phyloP scores from a whole-genome alignment of 2,113 vertebrate species.

The Pipa parva region DNA sequence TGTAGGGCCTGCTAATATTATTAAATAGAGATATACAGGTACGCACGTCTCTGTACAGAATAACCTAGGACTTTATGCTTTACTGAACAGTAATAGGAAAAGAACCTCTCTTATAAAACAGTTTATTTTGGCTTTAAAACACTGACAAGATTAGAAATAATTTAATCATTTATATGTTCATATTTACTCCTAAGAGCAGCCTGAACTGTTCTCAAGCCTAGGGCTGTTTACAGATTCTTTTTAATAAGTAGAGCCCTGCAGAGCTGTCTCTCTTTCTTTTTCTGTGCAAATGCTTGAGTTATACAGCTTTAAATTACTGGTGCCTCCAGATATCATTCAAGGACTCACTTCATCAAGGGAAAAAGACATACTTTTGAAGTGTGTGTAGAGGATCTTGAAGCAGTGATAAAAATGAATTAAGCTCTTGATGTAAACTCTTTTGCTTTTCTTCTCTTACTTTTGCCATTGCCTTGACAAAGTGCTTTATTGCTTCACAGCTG shows the following conservation, averaged over 20 bases:
- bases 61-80: no score
- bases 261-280: slow-evolving; percentile 18
- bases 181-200: slow-evolving; percentile 16
- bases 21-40: no score
- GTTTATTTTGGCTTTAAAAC: no score
- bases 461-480: not conserved
- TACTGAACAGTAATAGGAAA: no score
- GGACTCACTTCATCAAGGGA: slow-evolving; percentile 40
- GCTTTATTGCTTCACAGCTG: slow-evolving; percentile 4
- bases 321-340: slow-evolving; percentile 42
- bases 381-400: slow-evolving; percentile 37
- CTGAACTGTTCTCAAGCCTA: not conserved
- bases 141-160: not conserved
- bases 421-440: slow-evolving; percentile 33
- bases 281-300: slow-evolving; percentile 28
- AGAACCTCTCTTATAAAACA: no score
- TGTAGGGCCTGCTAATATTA: no score
- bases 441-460: not conserved
- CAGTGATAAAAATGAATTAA: slow-evolving; percentile 41
- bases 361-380: slow-evolving; percentile 37
- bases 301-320: slow-evolving; percentile 39
- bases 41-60: no score
- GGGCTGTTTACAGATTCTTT: slow-evolving; percentile 24
- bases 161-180: not conserved
- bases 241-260: slow-evolving; percentile 20